Evolutionary conservation across 2,797 vertebrate species (phyloP), one percentile per base, ranked within the genome.

Genomic region (Periparus ater): DNA sequence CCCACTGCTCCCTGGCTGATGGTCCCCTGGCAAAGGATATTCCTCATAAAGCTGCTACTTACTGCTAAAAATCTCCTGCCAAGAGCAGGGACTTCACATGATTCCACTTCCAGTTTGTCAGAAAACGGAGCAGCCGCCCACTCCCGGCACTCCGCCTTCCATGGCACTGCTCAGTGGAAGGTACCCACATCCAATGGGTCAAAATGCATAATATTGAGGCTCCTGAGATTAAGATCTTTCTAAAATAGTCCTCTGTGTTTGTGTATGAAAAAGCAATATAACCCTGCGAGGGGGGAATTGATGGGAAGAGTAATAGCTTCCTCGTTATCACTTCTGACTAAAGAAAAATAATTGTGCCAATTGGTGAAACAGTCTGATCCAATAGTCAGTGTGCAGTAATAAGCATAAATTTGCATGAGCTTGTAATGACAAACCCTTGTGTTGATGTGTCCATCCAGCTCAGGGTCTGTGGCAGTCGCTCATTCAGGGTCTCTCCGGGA

Each of bases 31-130:
- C 95, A 95, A 90, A 92, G 85, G 83, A 88, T 90, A 76, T 88
- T 95, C 80, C 89, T 94, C 77, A 71, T 88, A 97, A 96, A 96
- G 89, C 95, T 93, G 95, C 94, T 95, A 38, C 91, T 96, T 95
- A 85, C 13, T 94, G 93, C 85, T 89, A 22, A 93, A 95, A 93
- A 88, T 86, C 94, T 91, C 63, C 71, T 90, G 95, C 96, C 93
- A 90, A 82, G 77, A 93, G 80, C 42, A 6, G 74, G 77, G 74
- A 81, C 83, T 95, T 86, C 92, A 70, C 55, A 19, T 66, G 76
- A 70, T 93, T 85, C 55, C 42, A 58, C 71, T 96, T 91, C 76
- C 83, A 91, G 82, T 81, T 88, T 88, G 77, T 93, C 93, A 71
- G 83, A 73, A 81, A 55, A 47, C 0, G 1, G 15, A 91, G 89